Percentiles rank a stretch among this genome's conserved stretches.
phyloP scores from a whole-genome alignment of 2,888 invertebrate genomes.

The Brachylomia viminalis region DNA sequence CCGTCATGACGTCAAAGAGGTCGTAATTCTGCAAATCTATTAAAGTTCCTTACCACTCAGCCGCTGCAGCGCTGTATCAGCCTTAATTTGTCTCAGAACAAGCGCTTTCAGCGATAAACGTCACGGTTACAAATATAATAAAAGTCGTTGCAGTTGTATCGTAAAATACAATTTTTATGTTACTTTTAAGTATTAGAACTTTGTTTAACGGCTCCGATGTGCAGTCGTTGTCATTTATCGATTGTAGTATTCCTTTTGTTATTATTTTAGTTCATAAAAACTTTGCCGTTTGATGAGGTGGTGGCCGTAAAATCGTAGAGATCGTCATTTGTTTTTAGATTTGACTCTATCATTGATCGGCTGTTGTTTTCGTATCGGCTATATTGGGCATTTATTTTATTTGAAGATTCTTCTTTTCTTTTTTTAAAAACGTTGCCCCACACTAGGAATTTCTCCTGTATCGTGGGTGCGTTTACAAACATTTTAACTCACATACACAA shows the following conservation, averaged over 20 bases:
- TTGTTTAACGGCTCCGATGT: slow-evolving; percentile 60
- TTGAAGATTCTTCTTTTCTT: too few relatives aligned
- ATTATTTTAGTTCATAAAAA: slow-evolving; percentile 53
- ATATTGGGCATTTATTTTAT: background rate
- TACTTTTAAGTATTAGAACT: slow-evolving; percentile 63
- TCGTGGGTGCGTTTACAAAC: too few relatives aligned
- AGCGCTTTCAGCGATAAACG: slow-evolving; percentile 65
- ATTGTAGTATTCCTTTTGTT: slow-evolving; percentile 44
- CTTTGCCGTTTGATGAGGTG: slow-evolving; percentile 38
- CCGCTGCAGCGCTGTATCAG: slow-evolving; percentile 56
- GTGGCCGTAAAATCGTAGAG: slow-evolving; percentile 7
- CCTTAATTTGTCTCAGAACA: slow-evolving; percentile 59
- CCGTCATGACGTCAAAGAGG: slow-evolving; percentile 28
- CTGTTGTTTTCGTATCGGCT: background rate
- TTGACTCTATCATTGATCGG: background rate
- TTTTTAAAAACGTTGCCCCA: too few relatives aligned
- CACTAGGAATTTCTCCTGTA: too few relatives aligned
- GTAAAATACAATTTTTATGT: slow-evolving; percentile 68
- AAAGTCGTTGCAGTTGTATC: slow-evolving; percentile 68
- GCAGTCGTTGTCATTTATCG: slow-evolving; percentile 62
- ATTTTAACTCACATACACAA: too few relatives aligned
- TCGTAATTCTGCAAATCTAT: slow-evolving; percentile 55
- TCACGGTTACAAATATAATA: slow-evolving; percentile 64
- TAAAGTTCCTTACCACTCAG: slow-evolving; percentile 52
- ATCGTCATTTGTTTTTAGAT: slow-evolving; percentile 36